These are phyloP conservation scores for Latheticus oryzae DNA, from an alignment of 2,888 invertebrate species.

Conservation along the genomic window DNA sequence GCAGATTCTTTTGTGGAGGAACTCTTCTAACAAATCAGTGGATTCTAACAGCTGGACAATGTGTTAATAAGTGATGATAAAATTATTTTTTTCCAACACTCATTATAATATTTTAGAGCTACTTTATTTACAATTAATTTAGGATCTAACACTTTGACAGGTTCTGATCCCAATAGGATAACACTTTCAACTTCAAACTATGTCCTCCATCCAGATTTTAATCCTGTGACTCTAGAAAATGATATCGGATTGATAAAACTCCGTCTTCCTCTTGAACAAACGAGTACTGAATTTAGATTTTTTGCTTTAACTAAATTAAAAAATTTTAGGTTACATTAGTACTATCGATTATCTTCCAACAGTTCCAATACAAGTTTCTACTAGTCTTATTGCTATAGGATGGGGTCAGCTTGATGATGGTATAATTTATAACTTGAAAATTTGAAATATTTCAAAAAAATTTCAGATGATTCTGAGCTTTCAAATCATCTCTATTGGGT, in stretches of 20 bases:
- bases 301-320: background rate
- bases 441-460: background rate
- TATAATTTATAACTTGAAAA: conserved; percentile 8
- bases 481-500: conserved; percentile 7
- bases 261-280: conserved; percentile 1
- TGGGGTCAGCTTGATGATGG: conserved; percentile 20
- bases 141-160: conserved; percentile 1
- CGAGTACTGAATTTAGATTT: conserved; percentile 1
- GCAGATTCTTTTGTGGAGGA: conserved; percentile 11
- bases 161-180: conserved; percentile 7
- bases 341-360: conserved; percentile 11
- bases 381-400: conserved; percentile 8
- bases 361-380: conserved; percentile 5
- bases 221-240: conserved; percentile 5
- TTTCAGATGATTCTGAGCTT: conserved; percentile 8
- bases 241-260: conserved; percentile 21
- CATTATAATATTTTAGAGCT: conserved; percentile 7
- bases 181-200: conserved; percentile 7
- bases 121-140: conserved; percentile 14
- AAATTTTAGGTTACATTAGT: conserved; percentile 8
- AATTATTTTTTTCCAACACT: background rate
- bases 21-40: conserved; percentile 7
- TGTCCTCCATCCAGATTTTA: conserved; percentile 10
- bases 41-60: conserved; percentile 17
- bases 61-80: conserved; percentile 15